Conservation (phyloP, 2,888 invertebrate species). For the Coronaproctus castanopsis region DNA sequence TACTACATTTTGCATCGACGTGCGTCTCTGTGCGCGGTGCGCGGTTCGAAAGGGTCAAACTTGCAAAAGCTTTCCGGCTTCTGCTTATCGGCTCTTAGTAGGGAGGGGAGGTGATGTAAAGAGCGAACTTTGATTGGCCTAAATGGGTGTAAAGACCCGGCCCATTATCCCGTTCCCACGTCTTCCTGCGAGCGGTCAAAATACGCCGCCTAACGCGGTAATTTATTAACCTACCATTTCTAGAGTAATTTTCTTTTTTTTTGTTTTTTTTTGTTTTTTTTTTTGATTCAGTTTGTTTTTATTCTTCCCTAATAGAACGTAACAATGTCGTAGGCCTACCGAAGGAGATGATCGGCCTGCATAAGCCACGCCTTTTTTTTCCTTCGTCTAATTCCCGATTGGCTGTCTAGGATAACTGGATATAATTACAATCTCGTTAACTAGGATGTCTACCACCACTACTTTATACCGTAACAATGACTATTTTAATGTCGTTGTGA, state of each 20-base stretch:
- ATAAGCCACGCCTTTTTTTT: not conserved
- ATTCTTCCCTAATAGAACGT: no score
- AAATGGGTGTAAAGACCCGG: slow-evolving; percentile 10
- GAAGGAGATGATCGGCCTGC: no score
- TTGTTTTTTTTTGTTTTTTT: no score
- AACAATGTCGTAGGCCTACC: no score
- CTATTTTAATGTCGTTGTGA: no score
- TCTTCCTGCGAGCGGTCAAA: not conserved
- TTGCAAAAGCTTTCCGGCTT: not conserved
- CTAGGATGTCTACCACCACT: no score
- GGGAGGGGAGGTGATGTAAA: not conserved
- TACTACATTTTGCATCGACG: slow-evolving; percentile 2
- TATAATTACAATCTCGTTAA: not conserved
- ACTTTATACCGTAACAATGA: no score
- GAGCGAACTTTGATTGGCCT: slow-evolving; percentile 9
- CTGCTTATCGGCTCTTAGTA: not conserved
- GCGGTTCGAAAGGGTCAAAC: no score
- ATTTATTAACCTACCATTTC: not conserved
- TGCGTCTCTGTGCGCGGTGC: not conserved
- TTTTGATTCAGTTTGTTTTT: no score
- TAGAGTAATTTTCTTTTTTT: no score
- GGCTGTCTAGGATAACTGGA: not conserved
- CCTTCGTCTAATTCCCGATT: not conserved
- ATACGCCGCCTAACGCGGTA: not conserved
- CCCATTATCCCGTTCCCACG: slow-evolving; percentile 4